Evolutionary conservation across 2,797 vertebrate genomes (phyloP).

Genomic region (Gymnodraco acuticeps): DNA sequence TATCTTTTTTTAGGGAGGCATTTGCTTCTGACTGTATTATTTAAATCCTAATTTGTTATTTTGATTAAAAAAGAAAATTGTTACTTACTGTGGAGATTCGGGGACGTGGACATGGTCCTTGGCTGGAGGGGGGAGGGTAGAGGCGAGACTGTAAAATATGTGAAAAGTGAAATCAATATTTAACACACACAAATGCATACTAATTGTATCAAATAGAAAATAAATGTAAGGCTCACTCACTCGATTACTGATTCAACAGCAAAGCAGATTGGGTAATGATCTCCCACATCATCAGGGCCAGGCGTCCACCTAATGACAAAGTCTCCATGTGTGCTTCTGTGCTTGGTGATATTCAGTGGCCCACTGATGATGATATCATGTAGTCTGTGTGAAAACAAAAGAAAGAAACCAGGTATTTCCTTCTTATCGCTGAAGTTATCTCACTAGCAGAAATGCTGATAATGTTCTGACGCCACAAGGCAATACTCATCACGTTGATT

Average conservation of each 20-base stretch:
- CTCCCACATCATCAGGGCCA: conserved; percentile 39
- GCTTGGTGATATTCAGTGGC: conserved; percentile 64
- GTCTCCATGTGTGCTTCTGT: conserved; percentile 45
- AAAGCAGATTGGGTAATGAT: conserved; percentile 73
- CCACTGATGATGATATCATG: conserved; percentile 71
- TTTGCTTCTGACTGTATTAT: neutral
- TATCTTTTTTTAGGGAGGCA: too few relatives aligned
- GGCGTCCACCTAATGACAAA: conserved; percentile 76
- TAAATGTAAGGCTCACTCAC: conserved; percentile 38
- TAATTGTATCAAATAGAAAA: neutral
- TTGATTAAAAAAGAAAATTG: neutral
- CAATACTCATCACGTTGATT: neutral
- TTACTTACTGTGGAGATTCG: conserved; percentile 25
- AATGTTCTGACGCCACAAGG: neutral
- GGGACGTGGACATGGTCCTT: accelerated
- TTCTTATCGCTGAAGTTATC: neutral
- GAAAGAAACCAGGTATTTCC: neutral
- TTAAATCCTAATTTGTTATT: neutral
- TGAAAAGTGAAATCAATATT: neutral
- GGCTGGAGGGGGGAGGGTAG: accelerated
- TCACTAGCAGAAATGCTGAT: neutral
- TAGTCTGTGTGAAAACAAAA: conserved; percentile 50
- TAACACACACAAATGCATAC: neutral
- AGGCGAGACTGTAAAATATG: conserved; percentile 2
- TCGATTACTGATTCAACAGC: conserved; percentile 56